Conservation (phyloP, 2,113 vertebrate genomes). For the Fulica atra region DNA sequence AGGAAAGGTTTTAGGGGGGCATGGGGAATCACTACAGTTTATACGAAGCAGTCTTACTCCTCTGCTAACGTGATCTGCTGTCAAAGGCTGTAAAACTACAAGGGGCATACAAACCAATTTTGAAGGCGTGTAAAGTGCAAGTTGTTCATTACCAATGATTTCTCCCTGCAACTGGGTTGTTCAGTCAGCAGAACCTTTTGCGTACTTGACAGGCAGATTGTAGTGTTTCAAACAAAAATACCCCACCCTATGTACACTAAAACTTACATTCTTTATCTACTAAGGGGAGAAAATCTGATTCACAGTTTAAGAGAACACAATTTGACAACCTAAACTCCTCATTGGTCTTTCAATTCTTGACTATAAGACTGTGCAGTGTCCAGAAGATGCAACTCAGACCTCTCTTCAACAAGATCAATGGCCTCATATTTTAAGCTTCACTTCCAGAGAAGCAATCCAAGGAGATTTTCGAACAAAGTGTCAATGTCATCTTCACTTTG, state of each 20-base stretch:
- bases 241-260: neutral
- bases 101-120: conserved; percentile 3
- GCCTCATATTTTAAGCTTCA: conserved; percentile 68
- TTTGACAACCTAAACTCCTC: conserved; percentile 60
- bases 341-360: conserved; percentile 68
- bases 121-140: neutral
- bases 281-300: neutral
- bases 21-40: neutral
- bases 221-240: neutral
- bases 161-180: neutral
- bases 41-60: neutral
- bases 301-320: conserved; percentile 17
- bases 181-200: neutral
- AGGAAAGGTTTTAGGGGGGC: neutral
- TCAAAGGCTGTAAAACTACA: neutral
- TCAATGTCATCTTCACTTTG: conserved; percentile 72
- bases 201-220: neutral
- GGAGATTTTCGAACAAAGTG: conserved; percentile 69
- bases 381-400: conserved; percentile 68
- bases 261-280: neutral
- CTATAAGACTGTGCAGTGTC: conserved; percentile 71
- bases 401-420: conserved; percentile 76
- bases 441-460: conserved; percentile 76
- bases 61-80: neutral
- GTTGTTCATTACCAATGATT: neutral